Conservation (phyloP, 2,888 invertebrate genomes). For the Tipula helvola region DNA sequence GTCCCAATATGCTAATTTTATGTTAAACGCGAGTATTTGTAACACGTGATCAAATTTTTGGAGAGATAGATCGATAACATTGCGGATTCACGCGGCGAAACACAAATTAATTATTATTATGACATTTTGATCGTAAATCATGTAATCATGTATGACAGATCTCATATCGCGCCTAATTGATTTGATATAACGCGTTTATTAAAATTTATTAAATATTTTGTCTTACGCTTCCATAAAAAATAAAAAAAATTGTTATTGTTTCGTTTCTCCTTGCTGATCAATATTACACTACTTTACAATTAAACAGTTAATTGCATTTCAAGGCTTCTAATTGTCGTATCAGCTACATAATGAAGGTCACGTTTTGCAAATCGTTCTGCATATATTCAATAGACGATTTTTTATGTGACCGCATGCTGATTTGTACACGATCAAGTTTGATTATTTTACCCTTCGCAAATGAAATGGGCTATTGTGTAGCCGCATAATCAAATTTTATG, state of each 20-base stretch:
- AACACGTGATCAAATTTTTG: background rate
- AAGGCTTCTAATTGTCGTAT: background rate
- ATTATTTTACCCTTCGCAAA: background rate
- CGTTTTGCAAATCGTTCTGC: background rate
- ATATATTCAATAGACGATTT: background rate
- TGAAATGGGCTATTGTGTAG: background rate
- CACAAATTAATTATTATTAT: background rate
- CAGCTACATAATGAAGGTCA: background rate
- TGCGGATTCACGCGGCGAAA: background rate
- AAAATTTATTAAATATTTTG: background rate
- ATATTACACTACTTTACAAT: background rate
- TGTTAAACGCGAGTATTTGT: background rate
- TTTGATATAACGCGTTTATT: background rate
- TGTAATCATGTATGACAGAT: background rate
- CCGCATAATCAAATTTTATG: background rate
- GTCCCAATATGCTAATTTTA: background rate
- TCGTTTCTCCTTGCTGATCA: background rate
- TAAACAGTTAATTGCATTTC: background rate
- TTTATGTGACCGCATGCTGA: background rate
- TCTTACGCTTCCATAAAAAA: background rate
- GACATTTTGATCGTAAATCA: background rate
- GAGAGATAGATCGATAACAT: background rate
- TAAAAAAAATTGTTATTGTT: background rate
- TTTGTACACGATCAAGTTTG: background rate
- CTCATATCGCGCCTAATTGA: background rate